These are phyloP conservation scores for Pipistrellus nathusii DNA, from an alignment of 2,797 vertebrate genomes.

Conservation along the genomic window DNA sequence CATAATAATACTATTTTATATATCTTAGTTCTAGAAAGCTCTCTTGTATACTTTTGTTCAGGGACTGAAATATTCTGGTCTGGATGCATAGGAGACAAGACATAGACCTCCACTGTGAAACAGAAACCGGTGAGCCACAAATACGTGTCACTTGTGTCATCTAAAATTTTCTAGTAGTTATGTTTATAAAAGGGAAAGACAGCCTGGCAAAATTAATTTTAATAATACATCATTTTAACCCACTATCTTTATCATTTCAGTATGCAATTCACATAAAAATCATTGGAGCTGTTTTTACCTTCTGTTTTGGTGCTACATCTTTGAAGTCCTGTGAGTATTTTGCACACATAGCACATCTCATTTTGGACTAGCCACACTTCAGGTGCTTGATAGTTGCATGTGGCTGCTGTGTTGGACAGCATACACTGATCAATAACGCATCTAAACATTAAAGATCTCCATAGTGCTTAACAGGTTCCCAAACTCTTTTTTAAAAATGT, in stretches of 20 bases:
- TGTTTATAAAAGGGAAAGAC: slow-evolving; percentile 8
- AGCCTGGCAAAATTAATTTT: neutral
- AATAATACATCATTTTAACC: slow-evolving; percentile 16
- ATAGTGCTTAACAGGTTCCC: neutral
- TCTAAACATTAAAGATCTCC: slow-evolving; percentile 24
- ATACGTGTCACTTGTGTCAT: neutral
- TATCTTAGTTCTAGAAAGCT: neutral
- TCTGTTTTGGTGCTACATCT: neutral
- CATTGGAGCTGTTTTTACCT: neutral
- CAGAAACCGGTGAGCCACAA: neutral
- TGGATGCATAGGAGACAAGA: neutral
- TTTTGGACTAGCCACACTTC: neutral
- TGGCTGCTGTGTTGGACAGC: neutral
- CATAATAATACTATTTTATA: neutral
- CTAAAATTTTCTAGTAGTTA: neutral
- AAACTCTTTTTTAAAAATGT: too few species aligned
- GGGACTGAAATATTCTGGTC: slow-evolving; percentile 36
- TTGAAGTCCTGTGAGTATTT: neutral
- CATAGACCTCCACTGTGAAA: neutral
- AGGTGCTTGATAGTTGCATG: neutral
- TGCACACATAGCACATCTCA: neutral
- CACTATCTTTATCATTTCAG: neutral
- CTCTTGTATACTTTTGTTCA: neutral
- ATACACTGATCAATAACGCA: neutral
- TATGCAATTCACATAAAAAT: slow-evolving; percentile 6